phyloP scores from a whole-genome alignment of 1,140 invertebrate genomes.

The Dermatophagoides farinae region DNA sequence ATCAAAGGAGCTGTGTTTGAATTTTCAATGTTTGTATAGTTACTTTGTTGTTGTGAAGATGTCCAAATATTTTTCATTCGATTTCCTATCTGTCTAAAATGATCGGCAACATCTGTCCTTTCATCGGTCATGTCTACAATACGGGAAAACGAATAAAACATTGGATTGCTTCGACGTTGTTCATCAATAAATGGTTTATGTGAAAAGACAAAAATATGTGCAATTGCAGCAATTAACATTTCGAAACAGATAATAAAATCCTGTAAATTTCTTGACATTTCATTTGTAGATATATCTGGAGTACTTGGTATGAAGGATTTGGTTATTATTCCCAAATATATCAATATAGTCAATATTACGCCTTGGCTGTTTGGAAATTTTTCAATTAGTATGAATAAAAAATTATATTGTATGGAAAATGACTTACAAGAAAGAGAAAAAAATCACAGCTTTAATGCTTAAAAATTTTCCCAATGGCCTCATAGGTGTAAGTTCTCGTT shows the following conservation, averaged over 20 bases:
- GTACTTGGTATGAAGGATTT: constrained; percentile 42
- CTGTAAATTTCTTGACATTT: constrained; percentile 45
- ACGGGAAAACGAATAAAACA: constrained; percentile 41
- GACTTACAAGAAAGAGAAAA: constrained; percentile 93
- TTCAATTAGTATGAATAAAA: constrained; percentile 20
- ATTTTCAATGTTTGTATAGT: not conserved
- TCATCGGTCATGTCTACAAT: constrained; percentile 88
- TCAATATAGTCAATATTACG: constrained; percentile 63
- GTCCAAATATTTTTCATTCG: not conserved
- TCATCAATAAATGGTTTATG: constrained; percentile 56
- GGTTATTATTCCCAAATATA: constrained; percentile 50
- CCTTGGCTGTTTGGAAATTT: constrained; percentile 50
- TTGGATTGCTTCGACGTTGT: constrained; percentile 30
- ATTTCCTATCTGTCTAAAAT: constrained; percentile 10
- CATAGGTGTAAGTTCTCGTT: constrained; percentile 65
- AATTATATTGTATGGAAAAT: not conserved
- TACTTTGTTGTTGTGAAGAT: not conserved
- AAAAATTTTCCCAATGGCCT: constrained; percentile 83
- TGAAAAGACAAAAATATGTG: constrained; percentile 84
- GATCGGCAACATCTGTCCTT: constrained; percentile 13
- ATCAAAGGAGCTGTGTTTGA: not conserved
- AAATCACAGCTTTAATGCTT: constrained; percentile 94
- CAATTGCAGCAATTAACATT: constrained; percentile 86
- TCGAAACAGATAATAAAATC: constrained; percentile 92
- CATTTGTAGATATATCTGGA: constrained; percentile 33